These are phyloP conservation scores for Agonopterix arenella DNA, from an alignment of 2,888 invertebrate genomes.

Conservation along the genomic window DNA sequence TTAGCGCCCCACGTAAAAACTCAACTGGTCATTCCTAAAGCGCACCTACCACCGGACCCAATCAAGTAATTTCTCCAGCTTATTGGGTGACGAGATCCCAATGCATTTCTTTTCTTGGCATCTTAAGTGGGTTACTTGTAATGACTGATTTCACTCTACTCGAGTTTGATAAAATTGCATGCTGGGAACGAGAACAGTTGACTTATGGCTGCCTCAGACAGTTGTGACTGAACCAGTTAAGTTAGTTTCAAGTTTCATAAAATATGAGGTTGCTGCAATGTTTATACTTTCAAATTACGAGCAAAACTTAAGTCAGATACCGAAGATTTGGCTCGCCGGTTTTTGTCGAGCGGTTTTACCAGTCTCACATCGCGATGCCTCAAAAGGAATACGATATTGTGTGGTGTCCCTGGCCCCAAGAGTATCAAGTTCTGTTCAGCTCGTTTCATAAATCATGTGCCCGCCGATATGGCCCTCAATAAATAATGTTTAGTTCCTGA, in stretches of 20 bases:
- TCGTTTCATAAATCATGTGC: constrained; percentile 8
- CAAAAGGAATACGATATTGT: no score
- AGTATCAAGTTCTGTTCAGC: not conserved
- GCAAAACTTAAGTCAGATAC: not conserved
- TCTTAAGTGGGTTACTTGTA: constrained; percentile 58
- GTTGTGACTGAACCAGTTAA: constrained; percentile 27
- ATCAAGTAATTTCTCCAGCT: constrained; percentile 55
- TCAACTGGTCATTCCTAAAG: not conserved
- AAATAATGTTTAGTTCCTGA: constrained; percentile 50
- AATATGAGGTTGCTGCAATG: constrained; percentile 19
- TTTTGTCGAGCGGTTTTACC: no score
- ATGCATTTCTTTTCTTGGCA: constrained; percentile 65
- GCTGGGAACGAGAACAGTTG: constrained; percentile 37
- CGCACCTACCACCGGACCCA: not conserved
- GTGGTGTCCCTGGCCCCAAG: no score
- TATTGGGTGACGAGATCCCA: constrained; percentile 46
- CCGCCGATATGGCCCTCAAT: constrained; percentile 35
- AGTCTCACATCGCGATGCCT: no score
- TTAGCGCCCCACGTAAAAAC: no score
- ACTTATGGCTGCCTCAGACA: constrained; percentile 31
- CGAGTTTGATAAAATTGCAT: constrained; percentile 51
- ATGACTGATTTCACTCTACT: constrained; percentile 57
- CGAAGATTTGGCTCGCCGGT: no score
- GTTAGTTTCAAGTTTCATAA: constrained; percentile 32
- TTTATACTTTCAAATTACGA: constrained; percentile 29